Percentiles rank a stretch among this genome's conserved stretches.
Conservation (phyloP, 2,888 invertebrate species). For the Acleris emargana region DNA sequence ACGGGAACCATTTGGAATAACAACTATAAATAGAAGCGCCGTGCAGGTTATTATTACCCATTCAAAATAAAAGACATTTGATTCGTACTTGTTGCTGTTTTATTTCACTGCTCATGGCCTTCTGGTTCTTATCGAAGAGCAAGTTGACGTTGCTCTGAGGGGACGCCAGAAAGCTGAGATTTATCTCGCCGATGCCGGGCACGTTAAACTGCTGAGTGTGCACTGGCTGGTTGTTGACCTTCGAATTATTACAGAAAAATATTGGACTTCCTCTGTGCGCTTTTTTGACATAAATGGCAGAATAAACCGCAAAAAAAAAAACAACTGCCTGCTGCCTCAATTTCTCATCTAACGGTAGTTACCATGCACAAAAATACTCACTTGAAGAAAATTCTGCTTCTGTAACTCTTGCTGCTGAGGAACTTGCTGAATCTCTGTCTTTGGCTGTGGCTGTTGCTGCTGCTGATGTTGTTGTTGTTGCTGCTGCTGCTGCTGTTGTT, state of each 20-base stretch:
- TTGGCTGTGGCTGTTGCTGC: slow-evolving; percentile 56
- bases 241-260: slow-evolving; percentile 39
- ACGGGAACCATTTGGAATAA: too few relatives aligned
- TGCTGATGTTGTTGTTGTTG: slow-evolving; percentile 51
- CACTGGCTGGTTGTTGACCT: slow-evolving; percentile 58
- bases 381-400: slow-evolving; percentile 78
- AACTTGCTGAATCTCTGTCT: slow-evolving; percentile 70
- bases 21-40: too few relatives aligned
- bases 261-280: neutral
- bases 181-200: slow-evolving; percentile 77
- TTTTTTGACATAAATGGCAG: neutral
- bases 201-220: slow-evolving; percentile 75
- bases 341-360: too few relatives aligned
- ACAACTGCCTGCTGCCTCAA: too few relatives aligned
- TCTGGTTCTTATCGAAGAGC: slow-evolving; percentile 72
- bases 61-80: slow-evolving; percentile 1
- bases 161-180: slow-evolving; percentile 71
- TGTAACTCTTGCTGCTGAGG: slow-evolving; percentile 77
- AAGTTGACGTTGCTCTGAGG: slow-evolving; percentile 73
- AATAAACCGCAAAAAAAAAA: too few relatives aligned
- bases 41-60: neutral
- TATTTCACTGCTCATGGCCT: slow-evolving; percentile 68
- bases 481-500: slow-evolving; percentile 64
- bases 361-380: slow-evolving; percentile 34
- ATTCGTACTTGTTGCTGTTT: slow-evolving; percentile 56